Percentiles rank a stretch among this genome's conserved stretches.
These are phyloP conservation scores for Spodoptera frugiperda DNA, from an alignment of 1,140 invertebrate genomes.

Conservation along the genomic window DNA sequence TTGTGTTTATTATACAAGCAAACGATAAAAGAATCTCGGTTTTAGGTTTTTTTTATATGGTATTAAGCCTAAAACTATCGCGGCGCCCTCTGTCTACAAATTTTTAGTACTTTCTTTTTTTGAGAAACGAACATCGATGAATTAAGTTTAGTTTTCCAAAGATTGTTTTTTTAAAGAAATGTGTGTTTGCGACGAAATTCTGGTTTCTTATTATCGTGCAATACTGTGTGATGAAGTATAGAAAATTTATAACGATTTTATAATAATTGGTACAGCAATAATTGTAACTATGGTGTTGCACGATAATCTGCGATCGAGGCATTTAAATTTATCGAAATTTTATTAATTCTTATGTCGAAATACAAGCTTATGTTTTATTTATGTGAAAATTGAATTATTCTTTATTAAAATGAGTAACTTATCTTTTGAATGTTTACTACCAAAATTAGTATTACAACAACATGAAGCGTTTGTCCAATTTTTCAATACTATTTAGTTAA, in stretches of 20 bases:
- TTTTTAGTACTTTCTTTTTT: conserved; percentile 21
- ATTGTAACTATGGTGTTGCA: not conserved
- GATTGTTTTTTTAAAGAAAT: conserved; percentile 36
- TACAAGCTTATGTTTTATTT: not conserved
- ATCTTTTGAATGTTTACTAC: conserved; percentile 1
- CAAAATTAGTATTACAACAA: conserved; percentile 18
- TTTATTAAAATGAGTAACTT: not conserved
- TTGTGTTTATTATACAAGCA: not conserved
- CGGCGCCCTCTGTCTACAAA: conserved; percentile 16
- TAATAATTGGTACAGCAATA: not conserved
- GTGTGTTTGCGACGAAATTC: conserved; percentile 16
- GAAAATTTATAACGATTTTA: not conserved
- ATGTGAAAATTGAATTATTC: not conserved
- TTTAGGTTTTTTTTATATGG: too few relatives aligned
- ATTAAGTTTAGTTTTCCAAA: conserved; percentile 35
- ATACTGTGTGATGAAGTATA: not conserved
- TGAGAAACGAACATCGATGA: conserved; percentile 16
- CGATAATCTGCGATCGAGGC: not conserved
- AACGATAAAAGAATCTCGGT: conserved; percentile 5
- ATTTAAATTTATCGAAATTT: not conserved
- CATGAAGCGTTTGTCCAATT: conserved; percentile 32
- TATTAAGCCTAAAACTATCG: not conserved
- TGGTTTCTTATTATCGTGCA: not conserved
- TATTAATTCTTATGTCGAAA: conserved; percentile 12
- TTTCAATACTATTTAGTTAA: conserved; percentile 6